Base-by-base conservation (phyloP, 1,140 invertebrate species). In the Pseudomyrmex sp. region DNA sequence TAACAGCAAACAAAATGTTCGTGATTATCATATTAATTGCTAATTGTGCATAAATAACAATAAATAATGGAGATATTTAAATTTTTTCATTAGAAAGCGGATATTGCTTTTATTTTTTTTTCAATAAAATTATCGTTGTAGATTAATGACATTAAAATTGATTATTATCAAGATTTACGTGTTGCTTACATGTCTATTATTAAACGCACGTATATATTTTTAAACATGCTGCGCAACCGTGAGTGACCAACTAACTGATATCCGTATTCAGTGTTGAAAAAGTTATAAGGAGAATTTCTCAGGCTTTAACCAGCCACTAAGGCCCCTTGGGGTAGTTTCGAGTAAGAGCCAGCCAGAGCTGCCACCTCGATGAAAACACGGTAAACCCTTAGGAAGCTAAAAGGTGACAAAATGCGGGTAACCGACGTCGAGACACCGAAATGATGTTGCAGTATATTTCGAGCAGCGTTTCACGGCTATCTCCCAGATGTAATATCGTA, bases 131-230 rank as follows among this genome's bases (percentile, higher is more conserved):
- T 65, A 2, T 20, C 9, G 12, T 76, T 66, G 54, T 12, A 44
- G 46, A 18, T 23, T 68, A 8, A 23, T 7, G 8, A 52, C n/a
- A 58, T 44, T 26, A 26, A 26, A 26, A 26, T 26, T 18, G 52
- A 18, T 75, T 18, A 12, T 15, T 65, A 65, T 15, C 12, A 18
- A 18, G 15, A 46, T 59, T 72, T 35, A 23, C 13, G 7, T 12
- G 54, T 26, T 35, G 54, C 10, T 35, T 72, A 44, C n/a, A 58
- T 46, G 20, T 48, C 44, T 23, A 15, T 20, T 18, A 8, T 48
- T 73, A 85, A 68, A 69, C 73, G 65, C 4, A n/a, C 23, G 10
- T 8, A 7, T 75, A 48, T 52, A 75, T 84, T 87, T 85, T 70
- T 87, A 76, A 88, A 77, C 56, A 0, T 15, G 7, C 9, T n/a